Percentiles rank a stretch among this genome's conserved stretches.
These are phyloP conservation scores for Channa maculata DNA, from an alignment of 2,113 vertebrate species.

Conservation along the genomic window DNA sequence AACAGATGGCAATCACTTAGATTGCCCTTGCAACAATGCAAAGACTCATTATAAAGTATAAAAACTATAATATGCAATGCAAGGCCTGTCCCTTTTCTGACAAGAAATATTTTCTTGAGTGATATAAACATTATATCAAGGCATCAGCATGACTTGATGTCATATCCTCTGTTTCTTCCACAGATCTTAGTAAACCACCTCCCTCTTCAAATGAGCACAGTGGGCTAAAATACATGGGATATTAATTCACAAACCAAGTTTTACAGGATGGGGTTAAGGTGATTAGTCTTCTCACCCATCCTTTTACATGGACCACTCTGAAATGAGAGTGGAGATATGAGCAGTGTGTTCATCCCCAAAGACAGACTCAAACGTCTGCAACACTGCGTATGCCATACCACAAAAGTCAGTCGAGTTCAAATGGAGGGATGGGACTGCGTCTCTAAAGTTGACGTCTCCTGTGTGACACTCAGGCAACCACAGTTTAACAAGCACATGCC, in stretches of 20 bases:
- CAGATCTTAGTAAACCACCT: constrained; percentile 64
- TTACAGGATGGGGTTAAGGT: constrained; percentile 64
- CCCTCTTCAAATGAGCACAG: constrained; percentile 54
- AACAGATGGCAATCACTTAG: constrained; percentile 49
- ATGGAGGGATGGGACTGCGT: constrained; percentile 48
- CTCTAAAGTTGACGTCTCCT: constrained; percentile 48
- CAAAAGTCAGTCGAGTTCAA: constrained; percentile 41
- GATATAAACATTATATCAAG: constrained; percentile 64
- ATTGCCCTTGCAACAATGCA: neutral
- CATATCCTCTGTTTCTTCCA: constrained; percentile 53
- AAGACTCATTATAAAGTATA: constrained; percentile 35
- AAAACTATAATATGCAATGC: constrained; percentile 33
- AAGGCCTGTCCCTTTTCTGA: constrained; percentile 42
- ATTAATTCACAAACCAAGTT: constrained; percentile 60
- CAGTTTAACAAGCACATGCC: constrained; percentile 66
- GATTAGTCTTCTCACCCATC: constrained; percentile 69
- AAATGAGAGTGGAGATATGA: constrained; percentile 52
- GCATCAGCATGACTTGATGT: constrained; percentile 42
- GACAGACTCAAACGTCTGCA: constrained; percentile 50
- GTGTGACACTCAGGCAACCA: constrained; percentile 67
- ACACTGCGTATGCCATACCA: constrained; percentile 37
- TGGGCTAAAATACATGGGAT: constrained; percentile 53
- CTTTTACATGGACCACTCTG: constrained; percentile 63
- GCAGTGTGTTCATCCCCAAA: constrained; percentile 64
- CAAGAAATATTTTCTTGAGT: constrained; percentile 65